These are phyloP conservation scores for Pseudoips prasinana DNA, from an alignment of 2,888 invertebrate species.

Conservation along the genomic window DNA sequence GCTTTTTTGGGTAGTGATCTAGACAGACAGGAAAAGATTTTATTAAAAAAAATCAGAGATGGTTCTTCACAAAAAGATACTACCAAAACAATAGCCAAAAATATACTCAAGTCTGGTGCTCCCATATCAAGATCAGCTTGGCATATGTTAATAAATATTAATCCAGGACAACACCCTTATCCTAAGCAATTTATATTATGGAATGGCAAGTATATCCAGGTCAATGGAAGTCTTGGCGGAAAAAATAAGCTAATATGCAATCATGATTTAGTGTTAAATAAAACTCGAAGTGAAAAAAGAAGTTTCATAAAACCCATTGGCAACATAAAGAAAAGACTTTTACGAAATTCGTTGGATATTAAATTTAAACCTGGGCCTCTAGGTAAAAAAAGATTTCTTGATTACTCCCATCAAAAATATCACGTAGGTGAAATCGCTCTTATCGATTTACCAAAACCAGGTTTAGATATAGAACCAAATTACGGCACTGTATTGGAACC, in stretches of 20 bases:
- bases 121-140: constrained; percentile 63
- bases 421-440: constrained; percentile 69
- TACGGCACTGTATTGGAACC: constrained; percentile 71
- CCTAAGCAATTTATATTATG: constrained; percentile 59
- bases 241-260: constrained; percentile 54
- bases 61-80: constrained; percentile 52
- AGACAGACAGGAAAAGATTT: constrained; percentile 53
- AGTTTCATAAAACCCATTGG: constrained; percentile 20
- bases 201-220: constrained; percentile 57
- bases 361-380: constrained; percentile 83
- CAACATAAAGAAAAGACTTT: constrained; percentile 44
- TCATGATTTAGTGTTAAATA: constrained; percentile 44
- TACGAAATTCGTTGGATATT: constrained; percentile 55
- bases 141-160: constrained; percentile 72
- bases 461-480: constrained; percentile 69
- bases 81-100: constrained; percentile 56
- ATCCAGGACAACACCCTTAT: constrained; percentile 50
- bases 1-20: constrained; percentile 49
- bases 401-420: constrained; percentile 64
- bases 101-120: constrained; percentile 48
- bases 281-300: constrained; percentile 19
- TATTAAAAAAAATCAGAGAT: constrained; percentile 60
- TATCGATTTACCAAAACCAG: constrained; percentile 73
- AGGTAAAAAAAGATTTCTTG: constrained; percentile 68
- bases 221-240: constrained; percentile 67